Conservation (phyloP, 1,140 invertebrate genomes). For the Diuraphis noxia region DNA sequence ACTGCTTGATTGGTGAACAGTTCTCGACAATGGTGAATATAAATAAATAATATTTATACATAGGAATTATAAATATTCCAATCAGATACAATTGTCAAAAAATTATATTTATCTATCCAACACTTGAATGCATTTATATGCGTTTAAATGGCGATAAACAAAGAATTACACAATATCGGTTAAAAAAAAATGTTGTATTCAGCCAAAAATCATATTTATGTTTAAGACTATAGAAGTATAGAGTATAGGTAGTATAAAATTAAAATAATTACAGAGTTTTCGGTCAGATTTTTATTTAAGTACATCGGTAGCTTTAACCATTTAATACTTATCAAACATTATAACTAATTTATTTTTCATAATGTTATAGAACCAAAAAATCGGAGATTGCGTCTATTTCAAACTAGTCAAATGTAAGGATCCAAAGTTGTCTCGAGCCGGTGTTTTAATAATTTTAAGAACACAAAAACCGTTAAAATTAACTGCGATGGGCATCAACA, state of each 20-base stretch:
- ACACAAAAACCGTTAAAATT: conserved; percentile 7
- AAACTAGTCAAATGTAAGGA: background rate
- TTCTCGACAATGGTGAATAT: background rate
- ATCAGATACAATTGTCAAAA: background rate
- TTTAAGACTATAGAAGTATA: no score
- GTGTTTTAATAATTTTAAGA: background rate
- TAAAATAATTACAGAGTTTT: background rate
- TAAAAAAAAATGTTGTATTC: no score
- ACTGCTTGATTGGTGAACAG: conserved; percentile 7
- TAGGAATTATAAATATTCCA: background rate
- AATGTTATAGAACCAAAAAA: background rate
- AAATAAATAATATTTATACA: background rate
- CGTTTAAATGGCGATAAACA: no score
- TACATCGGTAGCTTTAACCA: no score
- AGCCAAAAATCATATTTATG: no score
- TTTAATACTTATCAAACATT: no score
- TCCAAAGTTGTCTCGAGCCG: background rate
- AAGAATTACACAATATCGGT: no score
- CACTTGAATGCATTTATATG: background rate
- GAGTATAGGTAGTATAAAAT: no score
- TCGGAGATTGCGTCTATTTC: conserved; percentile 26
- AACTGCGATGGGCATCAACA: background rate
- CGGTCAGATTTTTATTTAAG: no score
- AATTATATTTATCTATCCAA: background rate
- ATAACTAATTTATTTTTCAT: background rate